phyloP scores from a whole-genome alignment of 2,797 vertebrate genomes.

The Rousettus madagascariensis region DNA sequence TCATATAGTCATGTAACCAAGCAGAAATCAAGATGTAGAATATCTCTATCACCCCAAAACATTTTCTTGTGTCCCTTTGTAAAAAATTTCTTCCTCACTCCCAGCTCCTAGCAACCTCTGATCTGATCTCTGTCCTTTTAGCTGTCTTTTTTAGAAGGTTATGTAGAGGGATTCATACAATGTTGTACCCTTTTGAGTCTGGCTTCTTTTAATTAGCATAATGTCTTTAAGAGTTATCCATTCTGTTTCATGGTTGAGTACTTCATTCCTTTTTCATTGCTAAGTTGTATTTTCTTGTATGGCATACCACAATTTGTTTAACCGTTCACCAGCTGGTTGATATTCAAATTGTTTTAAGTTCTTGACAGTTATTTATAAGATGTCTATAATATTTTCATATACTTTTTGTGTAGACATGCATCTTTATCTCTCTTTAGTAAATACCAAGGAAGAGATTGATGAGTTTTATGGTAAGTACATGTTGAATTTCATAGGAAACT shows the following conservation, averaged over 20 bases:
- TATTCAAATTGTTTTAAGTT: not conserved
- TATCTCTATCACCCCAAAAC: not conserved
- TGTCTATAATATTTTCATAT: not conserved
- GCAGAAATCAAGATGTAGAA: not conserved
- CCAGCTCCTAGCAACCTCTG: not conserved
- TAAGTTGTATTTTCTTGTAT: not conserved
- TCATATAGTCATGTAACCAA: not conserved
- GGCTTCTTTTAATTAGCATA: not conserved
- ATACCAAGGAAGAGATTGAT: not conserved
- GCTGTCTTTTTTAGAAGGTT: not conserved
- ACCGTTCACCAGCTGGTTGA: not conserved
- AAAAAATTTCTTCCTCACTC: not conserved
- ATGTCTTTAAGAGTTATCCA: not conserved
- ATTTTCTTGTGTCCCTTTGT: not conserved
- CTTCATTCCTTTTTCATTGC: not conserved
- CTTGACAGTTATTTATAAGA: not conserved
- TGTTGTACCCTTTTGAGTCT: not conserved
- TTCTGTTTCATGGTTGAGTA: not conserved
- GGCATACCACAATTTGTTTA: not conserved
- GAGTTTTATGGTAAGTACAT: not conserved
- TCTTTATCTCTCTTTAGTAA: not conserved
- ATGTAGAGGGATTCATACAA: not conserved
- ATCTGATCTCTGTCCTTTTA: not conserved
- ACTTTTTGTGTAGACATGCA: not conserved
- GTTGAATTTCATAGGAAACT: not conserved